Evolutionary conservation across 92 coral and sea anemone species (phyloP).

Genomic region (Porites lobata): DNA sequence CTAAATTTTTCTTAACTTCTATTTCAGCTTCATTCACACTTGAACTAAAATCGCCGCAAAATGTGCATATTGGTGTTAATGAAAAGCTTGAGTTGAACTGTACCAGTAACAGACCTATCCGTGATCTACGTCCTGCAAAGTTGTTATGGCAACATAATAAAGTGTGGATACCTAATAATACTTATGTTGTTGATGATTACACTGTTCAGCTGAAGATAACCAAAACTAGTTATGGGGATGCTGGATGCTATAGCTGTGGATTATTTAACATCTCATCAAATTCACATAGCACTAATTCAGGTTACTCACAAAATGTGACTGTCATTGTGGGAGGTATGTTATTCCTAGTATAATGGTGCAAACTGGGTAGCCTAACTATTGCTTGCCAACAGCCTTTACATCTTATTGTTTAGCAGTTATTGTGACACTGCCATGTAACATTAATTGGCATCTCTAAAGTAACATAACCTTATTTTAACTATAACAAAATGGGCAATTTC

Average conservation of each 20-base stretch:
- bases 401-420: too few species aligned
- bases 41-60: neutral
- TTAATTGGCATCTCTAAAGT: too few species aligned
- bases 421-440: too few species aligned
- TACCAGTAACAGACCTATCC: neutral
- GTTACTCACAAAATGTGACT: neutral
- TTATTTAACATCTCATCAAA: neutral
- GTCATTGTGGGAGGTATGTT: slow-evolving; percentile 34
- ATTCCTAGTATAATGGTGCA: neutral
- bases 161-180: neutral
- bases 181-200: neutral
- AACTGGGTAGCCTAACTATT: too few species aligned
- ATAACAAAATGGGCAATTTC: too few species aligned
- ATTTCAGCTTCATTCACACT: neutral
- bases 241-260: slow-evolving; percentile 32
- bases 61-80: slow-evolving; percentile 2
- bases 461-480: too few species aligned
- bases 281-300: neutral
- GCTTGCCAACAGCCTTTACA: too few species aligned
- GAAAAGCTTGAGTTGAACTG: slow-evolving; percentile 23
- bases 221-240: neutral
- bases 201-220: slow-evolving; percentile 24
- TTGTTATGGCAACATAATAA: slow-evolving; percentile 15
- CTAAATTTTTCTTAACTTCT: neutral
- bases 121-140: neutral